Evolutionary conservation across 1,140 invertebrate genomes (phyloP).

Genomic region (Apis mellifera): DNA sequence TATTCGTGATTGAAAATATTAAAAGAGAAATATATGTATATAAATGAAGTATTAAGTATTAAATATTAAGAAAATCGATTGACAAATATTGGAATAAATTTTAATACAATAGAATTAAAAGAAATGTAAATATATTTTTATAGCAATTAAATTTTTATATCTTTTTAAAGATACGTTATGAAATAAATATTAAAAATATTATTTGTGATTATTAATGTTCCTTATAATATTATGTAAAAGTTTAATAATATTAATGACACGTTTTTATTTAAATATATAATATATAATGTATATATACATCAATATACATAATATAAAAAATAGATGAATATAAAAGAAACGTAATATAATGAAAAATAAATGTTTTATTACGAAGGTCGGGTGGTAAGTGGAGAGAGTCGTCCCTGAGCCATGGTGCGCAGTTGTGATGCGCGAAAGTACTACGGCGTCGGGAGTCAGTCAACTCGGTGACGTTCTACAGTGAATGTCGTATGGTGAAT

Average conservation of each 20-base stretch:
- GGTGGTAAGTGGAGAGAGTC: background rate
- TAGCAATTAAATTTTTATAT: background rate
- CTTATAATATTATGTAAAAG: background rate
- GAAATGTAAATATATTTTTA: no score
- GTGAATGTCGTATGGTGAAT: constrained; percentile 26
- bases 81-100: background rate
- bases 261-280: background rate
- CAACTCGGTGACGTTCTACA: constrained; percentile 76
- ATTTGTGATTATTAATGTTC: background rate
- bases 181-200: background rate
- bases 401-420: constrained; percentile 66
- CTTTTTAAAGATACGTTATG: background rate
- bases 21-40: background rate
- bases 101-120: background rate
- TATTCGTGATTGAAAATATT: background rate
- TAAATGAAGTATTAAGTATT: background rate
- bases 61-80: background rate
- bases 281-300: background rate
- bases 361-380: background rate
- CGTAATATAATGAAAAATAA: background rate
- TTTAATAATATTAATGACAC: background rate
- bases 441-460: constrained; percentile 75
- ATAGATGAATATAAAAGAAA: background rate
- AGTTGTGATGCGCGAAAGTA: constrained; percentile 74
- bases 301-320: background rate